phyloP scores from a whole-genome alignment of 2,797 vertebrate genomes.

The Melanotaenia pygmaea region DNA sequence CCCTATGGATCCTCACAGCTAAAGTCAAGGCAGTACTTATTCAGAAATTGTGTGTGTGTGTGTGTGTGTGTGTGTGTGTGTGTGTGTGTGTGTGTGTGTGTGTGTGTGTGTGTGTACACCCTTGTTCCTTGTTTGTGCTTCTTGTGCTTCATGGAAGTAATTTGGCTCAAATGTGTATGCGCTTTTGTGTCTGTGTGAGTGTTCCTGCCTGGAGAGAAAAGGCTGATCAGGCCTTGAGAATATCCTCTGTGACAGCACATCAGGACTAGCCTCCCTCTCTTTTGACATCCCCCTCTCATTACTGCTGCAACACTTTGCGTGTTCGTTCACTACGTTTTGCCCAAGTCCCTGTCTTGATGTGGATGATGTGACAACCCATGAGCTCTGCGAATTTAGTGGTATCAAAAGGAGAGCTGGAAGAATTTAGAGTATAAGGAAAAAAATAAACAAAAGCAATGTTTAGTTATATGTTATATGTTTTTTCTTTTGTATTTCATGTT shows the following conservation, averaged over 20 bases:
- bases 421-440: constrained; percentile 11
- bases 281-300: constrained; percentile 71
- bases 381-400: constrained; percentile 31
- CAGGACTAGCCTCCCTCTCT: constrained; percentile 58
- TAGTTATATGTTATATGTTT: too few species aligned
- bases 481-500: constrained; percentile 13
- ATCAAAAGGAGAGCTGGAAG: constrained; percentile 19
- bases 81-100: too few species aligned
- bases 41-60: constrained; percentile 36
- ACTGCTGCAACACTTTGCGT: constrained; percentile 59
- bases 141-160: constrained; percentile 59
- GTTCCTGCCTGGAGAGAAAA: constrained; percentile 60
- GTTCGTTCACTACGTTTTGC: constrained; percentile 63
- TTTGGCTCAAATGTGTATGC: constrained; percentile 35
- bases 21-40: constrained; percentile 50
- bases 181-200: constrained; percentile 47
- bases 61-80: too few species aligned
- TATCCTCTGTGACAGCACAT: constrained; percentile 75
- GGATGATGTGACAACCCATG: constrained; percentile 54
- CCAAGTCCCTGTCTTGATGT: constrained; percentile 49
- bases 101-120: constrained; percentile 5
- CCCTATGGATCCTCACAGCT: constrained; percentile 60
- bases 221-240: constrained; percentile 75
- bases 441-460: constrained; percentile 7
- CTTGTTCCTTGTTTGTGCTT: constrained; percentile 51